These are phyloP conservation scores for Fissipunctia ypsillon DNA, from an alignment of 2,888 invertebrate species.

Conservation along the genomic window DNA sequence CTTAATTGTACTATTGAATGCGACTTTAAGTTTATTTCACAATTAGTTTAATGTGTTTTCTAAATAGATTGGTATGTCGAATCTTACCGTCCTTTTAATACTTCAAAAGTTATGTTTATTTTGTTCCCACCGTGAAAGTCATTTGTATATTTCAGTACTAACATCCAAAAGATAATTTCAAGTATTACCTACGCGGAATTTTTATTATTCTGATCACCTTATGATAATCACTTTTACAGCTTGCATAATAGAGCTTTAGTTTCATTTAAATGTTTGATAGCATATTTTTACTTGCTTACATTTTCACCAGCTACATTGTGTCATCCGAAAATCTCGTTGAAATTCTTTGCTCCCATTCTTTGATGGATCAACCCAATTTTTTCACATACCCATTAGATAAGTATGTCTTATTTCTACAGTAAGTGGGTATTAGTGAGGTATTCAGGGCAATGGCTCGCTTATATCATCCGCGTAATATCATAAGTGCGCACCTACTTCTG, in stretches of 20 bases:
- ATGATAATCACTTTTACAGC: too few species aligned
- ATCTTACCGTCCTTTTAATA: too few species aligned
- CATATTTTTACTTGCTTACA: too few species aligned
- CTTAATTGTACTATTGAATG: constrained; percentile 46
- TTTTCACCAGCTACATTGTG: too few species aligned
- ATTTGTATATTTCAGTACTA: neutral
- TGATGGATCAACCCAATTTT: constrained; percentile 34
- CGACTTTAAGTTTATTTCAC: constrained; percentile 12
- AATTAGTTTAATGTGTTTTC: constrained; percentile 2
- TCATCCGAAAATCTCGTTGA: constrained; percentile 12
- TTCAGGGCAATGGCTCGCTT: constrained; percentile 77
- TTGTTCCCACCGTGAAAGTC: neutral
- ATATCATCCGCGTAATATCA: constrained; percentile 72
- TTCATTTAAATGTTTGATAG: too few species aligned
- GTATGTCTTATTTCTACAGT: constrained; percentile 38
- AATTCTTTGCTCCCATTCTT: constrained; percentile 4
- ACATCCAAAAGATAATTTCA: too few species aligned
- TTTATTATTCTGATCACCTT: too few species aligned
- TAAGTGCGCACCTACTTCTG: constrained; percentile 57
- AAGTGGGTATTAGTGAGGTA: constrained; percentile 69
- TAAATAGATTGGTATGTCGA: neutral
- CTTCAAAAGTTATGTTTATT: neutral
- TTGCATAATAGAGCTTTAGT: too few species aligned
- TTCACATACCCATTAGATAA: constrained; percentile 52
- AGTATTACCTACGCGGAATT: too few species aligned